Evolutionary conservation across 2,888 invertebrate species (phyloP), one percentile per base, ranked within the genome.

Genomic region (Choristoneura rosaceana): DNA sequence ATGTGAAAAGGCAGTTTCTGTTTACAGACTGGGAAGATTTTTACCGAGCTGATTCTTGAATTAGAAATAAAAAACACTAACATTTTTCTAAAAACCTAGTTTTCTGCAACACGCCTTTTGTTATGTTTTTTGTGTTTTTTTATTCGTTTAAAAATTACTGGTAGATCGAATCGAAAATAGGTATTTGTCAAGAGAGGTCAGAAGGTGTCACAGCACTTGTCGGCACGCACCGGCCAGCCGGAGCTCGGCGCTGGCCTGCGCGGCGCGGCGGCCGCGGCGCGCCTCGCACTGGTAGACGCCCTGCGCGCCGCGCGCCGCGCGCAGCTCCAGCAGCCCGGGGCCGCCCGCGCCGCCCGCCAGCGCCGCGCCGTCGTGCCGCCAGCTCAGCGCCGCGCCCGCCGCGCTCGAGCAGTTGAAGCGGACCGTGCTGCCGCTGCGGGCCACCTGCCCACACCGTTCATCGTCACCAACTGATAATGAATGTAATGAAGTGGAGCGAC

Each of bases 281-380:
- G 97, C 97, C 76, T 97, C 93, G 89, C 98, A 98, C 91, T 98
- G 98, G 94, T 98, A 98, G 94, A 97, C 96, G 75, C 98, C 98
- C 80, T 96, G 96, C 91, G 97, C 97, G 70, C 96, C 95, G 76
- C 97, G 95, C 66, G 96, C 94, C 47, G 97, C 96, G 33, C 87
- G 87, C 80, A 93, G 74, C 75, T 76, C 74, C 38, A 92, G 87
- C 74, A 78, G 80, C 67, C 86, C 76, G 60, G 74, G 71, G 38
- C 76, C 75, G 75, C 88, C 94, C 47, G 75, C 76, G 62, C 34
- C 91, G 0, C 4, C 38, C 74, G 79, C 92, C 79, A 96, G 91
- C 71, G 95, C 90, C 80, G 95, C 94, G 69, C 96, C 97, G 90
- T 96, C 96, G 91, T 96, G 96, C 83, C 96, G 87, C 97, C 97